Evolutionary conservation across 2,797 vertebrate genomes (phyloP), one percentile per base, ranked within the genome.

Genomic region (Tamandua tetradactyla): DNA sequence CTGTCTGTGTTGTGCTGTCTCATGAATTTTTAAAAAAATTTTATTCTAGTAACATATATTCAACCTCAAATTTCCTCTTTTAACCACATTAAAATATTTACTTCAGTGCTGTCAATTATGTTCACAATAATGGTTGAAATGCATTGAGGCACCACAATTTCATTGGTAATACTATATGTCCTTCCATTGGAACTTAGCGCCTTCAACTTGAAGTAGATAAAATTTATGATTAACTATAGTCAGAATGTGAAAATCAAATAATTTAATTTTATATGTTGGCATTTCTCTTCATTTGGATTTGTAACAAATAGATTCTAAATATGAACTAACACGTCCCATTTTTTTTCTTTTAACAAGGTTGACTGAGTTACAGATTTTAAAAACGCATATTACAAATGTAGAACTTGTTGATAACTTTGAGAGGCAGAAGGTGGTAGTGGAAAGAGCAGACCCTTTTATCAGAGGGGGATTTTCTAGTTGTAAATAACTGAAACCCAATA

Each of bases 221-320:
- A 93, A 83, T 64, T 91, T 75, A 79, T 91, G 76, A 87, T 91
- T 18, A 87, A 71, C 68, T 92, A 0, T 40, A 44, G 66, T 89
- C 74, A 66, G 49, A 59, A 57, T 68, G 59, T 59, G 57, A 92
- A 91, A 92, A 62, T 81, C 7, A 72, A 91, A 44, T 71, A 64
- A n/a, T 75, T 88, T 76, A 52, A 69, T 62, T 95, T 57, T 83
- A 79, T 40, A 55, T 61, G 72, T 69, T 44, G 27, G 35, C 40
- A 68, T 96, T 92, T 89, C 52, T 96, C 59, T 92, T 91, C 40
- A 42, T 91, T 52, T 94, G 68, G 57, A 44, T n/a, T 92, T 68
- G 49, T 92, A 92, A 69, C 25, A 88, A 80, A 57, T 25, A 78
- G 81, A n/a, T 90, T 92, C 87, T 93, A 79, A 92, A 88, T 85